Conservation (phyloP, 2,888 invertebrate species). For the Cyclophora punctaria region DNA sequence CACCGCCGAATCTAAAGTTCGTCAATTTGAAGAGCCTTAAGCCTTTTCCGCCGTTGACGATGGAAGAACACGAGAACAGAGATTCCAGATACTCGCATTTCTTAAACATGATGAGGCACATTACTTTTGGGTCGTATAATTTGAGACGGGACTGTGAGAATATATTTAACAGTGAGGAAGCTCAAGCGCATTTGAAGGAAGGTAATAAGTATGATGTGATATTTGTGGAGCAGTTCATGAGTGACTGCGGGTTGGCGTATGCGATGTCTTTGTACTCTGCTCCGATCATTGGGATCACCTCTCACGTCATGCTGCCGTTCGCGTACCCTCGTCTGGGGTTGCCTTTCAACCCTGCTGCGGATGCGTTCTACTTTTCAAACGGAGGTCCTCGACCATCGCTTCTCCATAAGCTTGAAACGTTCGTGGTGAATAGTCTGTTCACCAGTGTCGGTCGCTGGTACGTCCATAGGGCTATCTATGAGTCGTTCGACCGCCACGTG, state of each 20-base stretch:
- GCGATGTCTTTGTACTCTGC: slow-evolving; percentile 46
- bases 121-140: slow-evolving; percentile 12
- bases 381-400: slow-evolving; percentile 37
- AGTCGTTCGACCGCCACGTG: slow-evolving; percentile 44
- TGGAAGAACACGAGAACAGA: too few species aligned
- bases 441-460: slow-evolving; percentile 29
- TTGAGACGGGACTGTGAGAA: slow-evolving; percentile 34
- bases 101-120: slow-evolving; percentile 28
- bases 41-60: too few species aligned
- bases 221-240: slow-evolving; percentile 59
- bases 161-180: slow-evolving; percentile 30
- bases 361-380: slow-evolving; percentile 57
- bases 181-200: slow-evolving; percentile 28
- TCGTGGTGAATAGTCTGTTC: slow-evolving; percentile 27
- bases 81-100: slow-evolving; percentile 25
- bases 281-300: slow-evolving; percentile 71
- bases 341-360: slow-evolving; percentile 60
- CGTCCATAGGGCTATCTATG: slow-evolving; percentile 41
- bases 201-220: slow-evolving; percentile 53
- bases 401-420: slow-evolving; percentile 33
- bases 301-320: slow-evolving; percentile 66
- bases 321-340: slow-evolving; percentile 56
- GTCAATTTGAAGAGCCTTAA: slow-evolving; percentile 48
- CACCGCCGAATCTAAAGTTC: slow-evolving; percentile 68
- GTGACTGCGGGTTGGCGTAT: slow-evolving; percentile 55